Conservation (phyloP, 2,888 invertebrate species). For the Mantis religiosa region DNA sequence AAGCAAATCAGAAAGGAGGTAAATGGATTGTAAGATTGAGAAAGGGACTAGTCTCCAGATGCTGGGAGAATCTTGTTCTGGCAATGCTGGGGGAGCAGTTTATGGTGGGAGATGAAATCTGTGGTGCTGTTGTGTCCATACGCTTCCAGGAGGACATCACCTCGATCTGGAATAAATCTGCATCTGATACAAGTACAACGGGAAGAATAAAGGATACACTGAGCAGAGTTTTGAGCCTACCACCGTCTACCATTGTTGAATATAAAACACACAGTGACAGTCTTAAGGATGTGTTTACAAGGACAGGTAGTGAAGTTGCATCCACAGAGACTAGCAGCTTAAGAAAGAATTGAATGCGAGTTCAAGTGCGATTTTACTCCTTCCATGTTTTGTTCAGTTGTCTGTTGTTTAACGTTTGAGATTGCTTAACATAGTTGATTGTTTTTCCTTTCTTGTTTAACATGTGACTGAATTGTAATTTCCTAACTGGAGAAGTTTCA, state of each 20-base stretch:
- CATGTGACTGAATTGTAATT: not conserved
- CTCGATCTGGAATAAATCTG: conserved; percentile 95
- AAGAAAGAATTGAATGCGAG: not conserved
- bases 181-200: conserved; percentile 82
- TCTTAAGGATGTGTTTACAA: conserved; percentile 42
- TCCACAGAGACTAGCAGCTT: not conserved
- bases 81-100: conserved; percentile 99
- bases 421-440: not conserved
- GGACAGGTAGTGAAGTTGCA: not conserved
- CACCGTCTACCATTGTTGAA: conserved; percentile 87
- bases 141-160: conserved; percentile 93
- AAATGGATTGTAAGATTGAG: conserved; percentile 96
- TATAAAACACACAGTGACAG: conserved; percentile 84
- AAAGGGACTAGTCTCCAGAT: conserved; percentile 90
- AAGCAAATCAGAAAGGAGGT: conserved; percentile 92
- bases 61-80: conserved; percentile 98
- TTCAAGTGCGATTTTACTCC: not conserved
- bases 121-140: conserved; percentile 94
- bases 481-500: not conserved
- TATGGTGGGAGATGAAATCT: conserved; percentile 97
- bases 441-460: not conserved
- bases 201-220: conserved; percentile 91
- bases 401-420: not conserved
- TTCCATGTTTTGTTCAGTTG: not conserved
- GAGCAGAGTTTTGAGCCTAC: conserved; percentile 90